Evolutionary conservation across 2,888 invertebrate genomes (phyloP).

Genomic region (Zygogramma bicolorata): DNA sequence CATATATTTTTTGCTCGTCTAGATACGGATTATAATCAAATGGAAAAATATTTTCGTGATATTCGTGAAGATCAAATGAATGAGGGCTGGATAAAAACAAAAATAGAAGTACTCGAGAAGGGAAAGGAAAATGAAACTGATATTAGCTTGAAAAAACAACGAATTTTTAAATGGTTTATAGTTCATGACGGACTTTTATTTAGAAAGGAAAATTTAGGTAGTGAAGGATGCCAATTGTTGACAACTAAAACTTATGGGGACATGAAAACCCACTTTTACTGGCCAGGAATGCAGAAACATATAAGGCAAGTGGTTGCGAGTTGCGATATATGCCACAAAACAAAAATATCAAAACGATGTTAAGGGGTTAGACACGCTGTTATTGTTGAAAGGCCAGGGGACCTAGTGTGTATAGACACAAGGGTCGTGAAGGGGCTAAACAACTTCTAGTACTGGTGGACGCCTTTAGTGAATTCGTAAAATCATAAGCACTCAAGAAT

Average conservation of each 20-base stretch:
- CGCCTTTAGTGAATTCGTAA: constrained; percentile 47
- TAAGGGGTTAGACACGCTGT: constrained; percentile 19
- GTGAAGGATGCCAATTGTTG: too few relatives aligned
- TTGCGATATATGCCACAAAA: constrained; percentile 12
- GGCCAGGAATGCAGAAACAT: constrained; percentile 7
- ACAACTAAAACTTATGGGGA: constrained; percentile 1
- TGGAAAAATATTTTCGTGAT: background rate
- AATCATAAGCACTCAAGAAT: constrained; percentile 42
- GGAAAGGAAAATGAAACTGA: background rate
- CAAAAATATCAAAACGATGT: background rate
- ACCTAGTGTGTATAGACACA: constrained; percentile 45
- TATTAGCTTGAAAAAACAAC: background rate
- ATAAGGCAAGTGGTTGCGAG: constrained; percentile 6
- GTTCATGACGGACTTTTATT: too few relatives aligned
- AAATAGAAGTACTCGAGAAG: background rate
- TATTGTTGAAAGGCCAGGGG: constrained; percentile 26
- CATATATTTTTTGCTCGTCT: background rate
- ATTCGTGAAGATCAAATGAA: background rate
- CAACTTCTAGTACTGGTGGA: constrained; percentile 48
- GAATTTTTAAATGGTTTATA: constrained; percentile 5
- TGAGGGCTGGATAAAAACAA: background rate
- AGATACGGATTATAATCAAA: background rate
- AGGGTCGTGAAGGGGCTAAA: constrained; percentile 31
- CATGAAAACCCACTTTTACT: background rate
- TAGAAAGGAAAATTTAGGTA: background rate